Base-by-base conservation (phyloP, 2,888 invertebrate genomes). In the Eupelmus urozonus region DNA sequence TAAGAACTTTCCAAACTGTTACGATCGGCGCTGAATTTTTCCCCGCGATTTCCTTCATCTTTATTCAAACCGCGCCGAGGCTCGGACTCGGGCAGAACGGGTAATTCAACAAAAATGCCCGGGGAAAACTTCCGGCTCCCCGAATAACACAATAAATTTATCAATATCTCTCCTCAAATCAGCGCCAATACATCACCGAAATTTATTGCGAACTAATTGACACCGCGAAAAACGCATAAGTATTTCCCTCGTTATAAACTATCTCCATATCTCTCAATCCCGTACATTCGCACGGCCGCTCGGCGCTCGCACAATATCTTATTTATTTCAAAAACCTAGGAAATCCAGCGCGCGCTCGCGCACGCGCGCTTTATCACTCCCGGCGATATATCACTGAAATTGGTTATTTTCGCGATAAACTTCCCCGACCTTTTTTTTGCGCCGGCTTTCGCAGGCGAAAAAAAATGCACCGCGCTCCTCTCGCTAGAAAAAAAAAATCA, bases 171-270 rank as follows among this genome's bases (percentile, higher is more conserved):
- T 40, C 16, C 7, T 1, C 62, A 20, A 63, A 72, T 72, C 72
- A 55, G 42, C 40, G 55, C 55, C 63, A 42, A 55, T 72, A 55
- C 53, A 73, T 65, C 65, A 73, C 73, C 55, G 55, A 70, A 76
- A 70, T 76, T 76, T 76, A 77, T 77, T 72, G 27, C 72, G 4
- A 72, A 66, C 60, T 51, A 67, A 77, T 76, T 59, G 76, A 57
- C 71, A 62, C 18, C 2, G 2, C 5, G 49, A 55, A 62, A 53
- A 67, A 55, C n/a, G 40, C 45, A 0, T 13, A 34, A 67, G 13
- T 62, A 78, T 67, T 78, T 78, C 51, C 49, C 42, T 72, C 62
- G 60, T 67, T 72, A 72, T 66, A 55, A 72, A 29, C 60, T 62
- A 62, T 45, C 62, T 1, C 18, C 23, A 16, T 49, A 55, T 49